Conservation (phyloP, 2,888 invertebrate genomes). For the Apamea monoglypha region DNA sequence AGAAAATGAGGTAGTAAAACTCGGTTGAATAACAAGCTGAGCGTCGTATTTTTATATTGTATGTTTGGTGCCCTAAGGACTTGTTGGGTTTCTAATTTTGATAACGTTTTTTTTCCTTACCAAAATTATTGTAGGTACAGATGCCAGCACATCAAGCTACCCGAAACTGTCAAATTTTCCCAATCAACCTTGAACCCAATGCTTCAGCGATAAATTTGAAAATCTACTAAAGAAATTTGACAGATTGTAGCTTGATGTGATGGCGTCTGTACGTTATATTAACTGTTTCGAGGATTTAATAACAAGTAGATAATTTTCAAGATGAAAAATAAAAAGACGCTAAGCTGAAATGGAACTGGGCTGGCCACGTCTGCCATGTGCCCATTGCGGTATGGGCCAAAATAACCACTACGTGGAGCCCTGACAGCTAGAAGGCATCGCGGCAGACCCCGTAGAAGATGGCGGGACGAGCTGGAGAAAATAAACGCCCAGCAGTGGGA, state of each 20-base stretch:
- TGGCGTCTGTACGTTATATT: background rate
- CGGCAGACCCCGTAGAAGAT: too few species aligned
- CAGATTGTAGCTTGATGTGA: too few species aligned
- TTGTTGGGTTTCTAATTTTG: background rate
- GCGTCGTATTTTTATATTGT: slow-evolving; percentile 13
- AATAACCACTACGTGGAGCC: background rate
- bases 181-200: too few species aligned
- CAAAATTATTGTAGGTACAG: background rate
- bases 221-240: too few species aligned
- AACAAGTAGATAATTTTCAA: background rate
- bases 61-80: slow-evolving; percentile 34
- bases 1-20: slow-evolving; percentile 52
- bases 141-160: too few species aligned
- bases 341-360: background rate
- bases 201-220: too few species aligned
- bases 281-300: background rate
- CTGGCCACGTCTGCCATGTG: background rate
- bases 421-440: background rate
- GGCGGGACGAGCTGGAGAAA: background rate
- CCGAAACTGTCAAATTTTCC: too few species aligned
- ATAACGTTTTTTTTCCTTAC: background rate
- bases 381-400: background rate
- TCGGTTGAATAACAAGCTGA: slow-evolving; percentile 31
- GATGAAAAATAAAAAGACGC: background rate
- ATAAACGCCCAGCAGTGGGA: background rate